Base-by-base conservation (phyloP, 2,888 invertebrate genomes). In the Melieria crassipennis region DNA sequence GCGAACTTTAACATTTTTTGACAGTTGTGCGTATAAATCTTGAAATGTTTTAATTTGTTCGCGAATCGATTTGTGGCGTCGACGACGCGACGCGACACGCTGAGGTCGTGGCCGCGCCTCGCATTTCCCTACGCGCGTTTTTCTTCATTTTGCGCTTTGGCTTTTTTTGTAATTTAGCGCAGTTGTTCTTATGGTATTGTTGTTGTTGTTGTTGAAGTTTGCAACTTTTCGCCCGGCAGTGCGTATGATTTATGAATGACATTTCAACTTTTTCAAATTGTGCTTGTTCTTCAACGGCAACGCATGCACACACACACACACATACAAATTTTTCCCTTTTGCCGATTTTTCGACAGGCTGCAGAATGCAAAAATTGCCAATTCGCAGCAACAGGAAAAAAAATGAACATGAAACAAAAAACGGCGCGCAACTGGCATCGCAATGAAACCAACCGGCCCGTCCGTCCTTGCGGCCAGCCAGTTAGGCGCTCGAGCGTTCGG, bases 41-140 rank as follows among this genome's bases (percentile, higher is more conserved):
- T 83, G 84, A 84, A 83, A 83, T 82, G 83, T 84, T 83, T 84
- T 83, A 82, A 83, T 84, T 83, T 84, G 82, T 81, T 82, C 80
- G 81, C 81, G 83, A 84, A 83, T 83, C 83, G 84, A 83, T 84
- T 84, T 83, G 75, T 83, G 76, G 30, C 30, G 30, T 30, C 30
- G 30, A 30, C 30, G 30, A 30, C 30, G 30, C 30, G 30, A 30
- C 30, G 30, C 30, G 30, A 30, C 30, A 30, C 30, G 30, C 30
- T 30, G 30, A 30, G 30, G 30, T 30, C 30, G 30, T 30, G 30
- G 30, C 30, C 30, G 3, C 30, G 30, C 5, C 10, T 4, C 9
- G 10, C n/a, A 56, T n/a, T n/a, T 4, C 7, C n/a, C 10, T n/a
- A 56, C 16, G 13, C 13, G 56, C 43, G 5, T 60, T 4, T 61